Conservation (phyloP, 2,113 vertebrate species). For the Entomyzon cyanotis region DNA sequence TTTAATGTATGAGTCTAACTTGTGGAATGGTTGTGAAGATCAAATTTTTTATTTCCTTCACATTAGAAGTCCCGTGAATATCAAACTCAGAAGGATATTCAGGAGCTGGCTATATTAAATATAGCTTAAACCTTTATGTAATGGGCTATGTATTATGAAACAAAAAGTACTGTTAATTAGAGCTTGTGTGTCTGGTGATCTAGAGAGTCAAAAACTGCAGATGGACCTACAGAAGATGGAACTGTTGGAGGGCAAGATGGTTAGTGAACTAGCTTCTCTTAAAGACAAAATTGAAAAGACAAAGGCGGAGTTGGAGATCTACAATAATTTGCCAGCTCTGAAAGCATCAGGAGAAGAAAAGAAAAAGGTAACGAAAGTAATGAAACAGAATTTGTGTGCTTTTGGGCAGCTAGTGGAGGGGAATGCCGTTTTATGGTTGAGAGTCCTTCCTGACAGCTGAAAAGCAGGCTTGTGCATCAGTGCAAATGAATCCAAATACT, state of each 20-base stretch:
- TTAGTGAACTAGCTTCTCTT: conserved; percentile 81
- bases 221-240: conserved; percentile 95
- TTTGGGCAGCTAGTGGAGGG: background rate
- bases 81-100: background rate
- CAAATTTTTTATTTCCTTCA: background rate
- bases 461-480: background rate
- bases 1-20: background rate
- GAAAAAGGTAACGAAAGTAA: conserved; percentile 78
- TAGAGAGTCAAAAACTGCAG: conserved; percentile 90
- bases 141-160: background rate
- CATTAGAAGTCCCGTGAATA: background rate
- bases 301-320: conserved; percentile 80
- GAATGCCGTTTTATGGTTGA: background rate
- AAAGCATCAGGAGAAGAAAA: conserved; percentile 85
- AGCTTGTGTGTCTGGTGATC: conserved; percentile 4
- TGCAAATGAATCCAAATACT: background rate
- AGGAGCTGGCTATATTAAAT: background rate
- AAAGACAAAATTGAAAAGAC: conserved; percentile 85
- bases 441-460: background rate
- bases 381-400: background rate
- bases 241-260: conserved; percentile 91
- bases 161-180: background rate
- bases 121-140: background rate
- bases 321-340: conserved; percentile 85
- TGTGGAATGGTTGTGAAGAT: background rate